Percentiles rank a stretch among this genome's conserved stretches.
Evolutionary conservation across 1,140 invertebrate genomes (phyloP).

Genomic region (Lepidurus apus): DNA sequence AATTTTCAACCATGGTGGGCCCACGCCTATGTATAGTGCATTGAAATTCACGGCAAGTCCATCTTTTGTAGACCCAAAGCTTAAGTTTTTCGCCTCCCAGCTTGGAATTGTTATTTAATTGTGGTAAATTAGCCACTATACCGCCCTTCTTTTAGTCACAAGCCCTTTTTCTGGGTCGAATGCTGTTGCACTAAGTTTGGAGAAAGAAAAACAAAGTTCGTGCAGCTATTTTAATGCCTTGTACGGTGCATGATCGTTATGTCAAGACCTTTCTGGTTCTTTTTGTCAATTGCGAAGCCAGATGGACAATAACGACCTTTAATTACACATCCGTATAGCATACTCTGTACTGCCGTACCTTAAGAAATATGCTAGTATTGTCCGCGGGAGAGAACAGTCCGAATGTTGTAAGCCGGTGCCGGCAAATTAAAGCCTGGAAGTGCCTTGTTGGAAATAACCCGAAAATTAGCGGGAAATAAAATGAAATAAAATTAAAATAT

Average conservation of each 20-base stretch:
- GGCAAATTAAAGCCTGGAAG: too few species aligned
- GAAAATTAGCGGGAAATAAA: too few species aligned
- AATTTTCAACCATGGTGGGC: neutral
- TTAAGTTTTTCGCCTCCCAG: neutral
- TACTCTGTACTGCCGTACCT: neutral
- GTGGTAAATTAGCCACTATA: neutral
- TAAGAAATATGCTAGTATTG: neutral
- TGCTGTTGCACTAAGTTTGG: neutral
- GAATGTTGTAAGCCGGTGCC: too few species aligned
- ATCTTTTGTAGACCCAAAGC: too few species aligned
- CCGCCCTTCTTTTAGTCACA: slow-evolving; percentile 1
- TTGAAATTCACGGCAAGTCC: neutral
- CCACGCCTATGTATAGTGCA: too few species aligned
- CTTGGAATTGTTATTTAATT: slow-evolving; percentile 4
- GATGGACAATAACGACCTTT: slow-evolving; percentile 1
- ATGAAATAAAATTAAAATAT: too few species aligned
- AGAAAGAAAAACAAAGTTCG: neutral
- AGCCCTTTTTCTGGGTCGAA: neutral
- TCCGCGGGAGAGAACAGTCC: too few species aligned
- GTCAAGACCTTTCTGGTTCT: neutral
- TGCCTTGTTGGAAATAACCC: too few species aligned
- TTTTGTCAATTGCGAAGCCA: neutral
- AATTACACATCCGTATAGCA: neutral
- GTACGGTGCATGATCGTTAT: neutral
- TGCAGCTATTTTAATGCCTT: neutral